Evolutionary conservation across 2,113 vertebrate genomes (phyloP).

Genomic region (Antennarius striatus): DNA sequence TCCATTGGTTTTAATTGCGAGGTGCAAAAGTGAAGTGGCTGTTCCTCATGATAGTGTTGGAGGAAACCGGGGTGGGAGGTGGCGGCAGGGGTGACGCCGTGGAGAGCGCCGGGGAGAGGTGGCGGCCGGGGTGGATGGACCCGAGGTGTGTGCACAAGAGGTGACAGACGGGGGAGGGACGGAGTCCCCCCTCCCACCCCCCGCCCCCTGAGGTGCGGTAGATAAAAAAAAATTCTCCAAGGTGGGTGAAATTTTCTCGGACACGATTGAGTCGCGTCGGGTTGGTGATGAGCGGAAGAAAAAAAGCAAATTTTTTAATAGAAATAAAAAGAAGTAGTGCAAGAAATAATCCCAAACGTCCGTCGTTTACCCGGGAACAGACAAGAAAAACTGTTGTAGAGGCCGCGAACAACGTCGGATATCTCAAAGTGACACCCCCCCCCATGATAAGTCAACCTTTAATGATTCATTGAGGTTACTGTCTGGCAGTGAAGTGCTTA

Average conservation of each 20-base stretch:
- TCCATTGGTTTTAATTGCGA: constrained; percentile 94
- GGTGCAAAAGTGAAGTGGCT: constrained; percentile 97
- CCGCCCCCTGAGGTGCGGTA: constrained; percentile 82
- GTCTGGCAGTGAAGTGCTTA: constrained; percentile 32
- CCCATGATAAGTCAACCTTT: constrained; percentile 62
- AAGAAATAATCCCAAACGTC: too few relatives aligned
- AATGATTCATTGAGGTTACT: constrained; percentile 66
- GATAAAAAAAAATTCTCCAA: constrained; percentile 95
- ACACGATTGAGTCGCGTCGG: constrained; percentile 87
- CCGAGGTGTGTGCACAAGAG: constrained; percentile 53
- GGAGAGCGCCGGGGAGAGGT: constrained; percentile 30
- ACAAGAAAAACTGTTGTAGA: too few relatives aligned
- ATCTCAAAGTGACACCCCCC: constrained; percentile 47
- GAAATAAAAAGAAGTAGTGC: too few relatives aligned
- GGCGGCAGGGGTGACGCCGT: constrained; percentile 66
- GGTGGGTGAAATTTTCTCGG: constrained; percentile 94
- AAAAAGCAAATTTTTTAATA: constrained; percentile 77
- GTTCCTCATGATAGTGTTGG: constrained; percentile 88
- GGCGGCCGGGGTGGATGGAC: constrained; percentile 71
- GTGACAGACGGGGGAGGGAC: constrained; percentile 89
- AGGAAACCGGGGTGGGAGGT: constrained; percentile 86
- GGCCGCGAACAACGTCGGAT: background rate
- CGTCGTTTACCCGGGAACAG: too few relatives aligned
- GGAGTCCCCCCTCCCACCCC: constrained; percentile 86
- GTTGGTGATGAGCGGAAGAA: constrained; percentile 87